phyloP scores from a whole-genome alignment of 2,113 vertebrate genomes.

The Ophthalmolycus amberensis region DNA sequence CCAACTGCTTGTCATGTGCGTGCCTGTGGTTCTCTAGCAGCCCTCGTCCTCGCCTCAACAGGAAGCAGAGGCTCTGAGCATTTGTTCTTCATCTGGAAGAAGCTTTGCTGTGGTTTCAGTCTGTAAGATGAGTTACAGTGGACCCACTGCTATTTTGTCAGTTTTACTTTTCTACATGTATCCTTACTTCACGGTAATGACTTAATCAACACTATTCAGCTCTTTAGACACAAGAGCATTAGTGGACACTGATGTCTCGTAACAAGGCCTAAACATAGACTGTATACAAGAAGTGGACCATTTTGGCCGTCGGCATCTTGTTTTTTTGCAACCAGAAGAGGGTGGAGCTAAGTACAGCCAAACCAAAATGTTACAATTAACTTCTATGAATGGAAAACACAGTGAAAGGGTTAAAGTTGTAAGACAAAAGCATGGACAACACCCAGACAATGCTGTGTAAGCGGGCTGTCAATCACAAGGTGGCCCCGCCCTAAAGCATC shows the following conservation, averaged over 20 bases:
- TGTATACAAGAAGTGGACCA: neutral
- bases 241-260: neutral
- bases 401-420: neutral
- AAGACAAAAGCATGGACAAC: neutral
- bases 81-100: neutral
- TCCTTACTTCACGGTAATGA: no score
- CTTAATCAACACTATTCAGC: no score
- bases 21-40: conserved; percentile 15
- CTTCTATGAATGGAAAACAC: neutral
- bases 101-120: neutral
- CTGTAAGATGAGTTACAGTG: no score
- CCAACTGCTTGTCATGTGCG: neutral
- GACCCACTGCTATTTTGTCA: no score
- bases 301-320: no score
- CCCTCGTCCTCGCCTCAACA: neutral
- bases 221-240: neutral
- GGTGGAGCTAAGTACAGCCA: no score
- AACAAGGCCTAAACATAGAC: neutral
- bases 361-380: neutral
- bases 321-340: no score
- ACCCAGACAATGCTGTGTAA: neutral
- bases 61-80: neutral
- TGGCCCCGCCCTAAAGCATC: neutral
- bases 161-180: neutral
- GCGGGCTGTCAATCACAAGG: neutral